Percentiles rank a stretch among this genome's conserved stretches.
Evolutionary conservation across 2,113 vertebrate species (phyloP).

Genomic region (Gadus macrocephalus): DNA sequence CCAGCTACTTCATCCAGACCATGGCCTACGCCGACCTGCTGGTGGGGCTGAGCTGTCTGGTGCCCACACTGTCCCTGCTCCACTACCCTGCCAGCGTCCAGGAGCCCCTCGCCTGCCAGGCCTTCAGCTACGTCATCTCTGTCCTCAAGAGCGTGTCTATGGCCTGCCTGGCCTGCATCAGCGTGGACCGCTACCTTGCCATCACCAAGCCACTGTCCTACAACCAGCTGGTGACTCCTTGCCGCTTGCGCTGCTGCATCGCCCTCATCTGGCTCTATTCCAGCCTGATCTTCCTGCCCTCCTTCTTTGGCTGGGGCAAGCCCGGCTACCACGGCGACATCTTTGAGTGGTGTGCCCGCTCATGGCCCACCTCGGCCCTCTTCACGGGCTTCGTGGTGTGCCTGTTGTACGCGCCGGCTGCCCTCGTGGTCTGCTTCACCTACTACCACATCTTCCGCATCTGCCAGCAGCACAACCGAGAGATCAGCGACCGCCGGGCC

Average conservation of each 20-base stretch:
- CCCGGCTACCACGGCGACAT: conserved; percentile 98
- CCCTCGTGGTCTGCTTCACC: conserved; percentile 94
- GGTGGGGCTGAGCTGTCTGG: conserved; percentile 95
- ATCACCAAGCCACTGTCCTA: conserved; percentile 97
- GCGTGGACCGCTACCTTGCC: conserved; percentile 95
- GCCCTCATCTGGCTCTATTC: conserved; percentile 95
- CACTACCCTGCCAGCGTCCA: conserved; percentile 90
- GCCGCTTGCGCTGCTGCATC: conserved; percentile 91
- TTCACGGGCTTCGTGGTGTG: conserved; percentile 97
- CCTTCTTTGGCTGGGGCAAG: conserved; percentile 98
- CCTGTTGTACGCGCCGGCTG: conserved; percentile 93
- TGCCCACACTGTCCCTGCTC: conserved; percentile 92
- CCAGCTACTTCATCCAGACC: conserved; percentile 98
- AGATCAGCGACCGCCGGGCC: conserved; percentile 91
- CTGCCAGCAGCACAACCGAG: conserved; percentile 97
- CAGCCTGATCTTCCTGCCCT: conserved; percentile 89
- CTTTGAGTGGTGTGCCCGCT: conserved; percentile 96
- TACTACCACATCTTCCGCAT: conserved; percentile 99
- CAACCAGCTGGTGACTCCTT: conserved; percentile 96
- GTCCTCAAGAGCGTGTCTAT: conserved; percentile 98
- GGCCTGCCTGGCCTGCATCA: conserved; percentile 96
- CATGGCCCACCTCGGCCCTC: conserved; percentile 94
- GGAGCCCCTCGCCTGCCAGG: conserved; percentile 92
- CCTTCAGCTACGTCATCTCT: conserved; percentile 97
- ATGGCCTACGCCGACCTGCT: conserved; percentile 98